Evolutionary conservation across 2,888 invertebrate species (phyloP).

Genomic region (Timandra comae): DNA sequence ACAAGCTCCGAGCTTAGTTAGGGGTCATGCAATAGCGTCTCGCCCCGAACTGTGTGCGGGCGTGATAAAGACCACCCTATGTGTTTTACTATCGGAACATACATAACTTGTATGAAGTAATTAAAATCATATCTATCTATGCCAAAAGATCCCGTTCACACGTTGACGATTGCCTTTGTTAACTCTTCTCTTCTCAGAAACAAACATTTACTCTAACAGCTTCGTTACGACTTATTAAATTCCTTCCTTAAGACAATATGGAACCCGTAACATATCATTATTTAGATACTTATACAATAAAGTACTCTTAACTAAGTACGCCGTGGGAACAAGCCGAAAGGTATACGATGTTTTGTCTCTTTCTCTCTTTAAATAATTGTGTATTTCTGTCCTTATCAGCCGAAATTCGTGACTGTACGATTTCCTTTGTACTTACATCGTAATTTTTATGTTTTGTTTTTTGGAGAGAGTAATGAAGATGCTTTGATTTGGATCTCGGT

Average conservation of each 20-base stretch:
- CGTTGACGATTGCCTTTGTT: too few species aligned
- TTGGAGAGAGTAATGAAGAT: conserved; percentile 39
- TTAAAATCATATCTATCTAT: too few species aligned
- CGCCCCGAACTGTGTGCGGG: too few species aligned
- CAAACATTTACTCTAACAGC: too few species aligned
- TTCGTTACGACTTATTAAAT: too few species aligned
- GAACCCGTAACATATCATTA: conserved; percentile 9
- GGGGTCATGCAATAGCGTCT: too few species aligned
- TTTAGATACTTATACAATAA: conserved; percentile 17
- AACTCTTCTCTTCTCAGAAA: too few species aligned
- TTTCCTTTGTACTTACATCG: conserved; percentile 40
- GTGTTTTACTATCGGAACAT: too few species aligned
- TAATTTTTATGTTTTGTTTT: conserved; percentile 40
- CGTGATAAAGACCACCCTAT: too few species aligned
- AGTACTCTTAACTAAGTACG: conserved; percentile 30
- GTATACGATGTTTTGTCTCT: conserved; percentile 22
- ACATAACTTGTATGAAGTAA: too few species aligned
- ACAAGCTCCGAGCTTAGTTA: too few species aligned
- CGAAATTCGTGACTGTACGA: conserved; percentile 61
- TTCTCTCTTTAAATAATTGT: conserved; percentile 12
- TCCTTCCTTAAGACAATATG: conserved; percentile 14
- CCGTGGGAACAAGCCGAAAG: conserved; percentile 51
- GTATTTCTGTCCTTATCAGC: conserved; percentile 27
- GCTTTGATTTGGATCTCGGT: conserved; percentile 17
- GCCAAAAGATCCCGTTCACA: too few species aligned